These are phyloP conservation scores for Nycteola revayana DNA, from an alignment of 2,888 invertebrate genomes.

Conservation along the genomic window DNA sequence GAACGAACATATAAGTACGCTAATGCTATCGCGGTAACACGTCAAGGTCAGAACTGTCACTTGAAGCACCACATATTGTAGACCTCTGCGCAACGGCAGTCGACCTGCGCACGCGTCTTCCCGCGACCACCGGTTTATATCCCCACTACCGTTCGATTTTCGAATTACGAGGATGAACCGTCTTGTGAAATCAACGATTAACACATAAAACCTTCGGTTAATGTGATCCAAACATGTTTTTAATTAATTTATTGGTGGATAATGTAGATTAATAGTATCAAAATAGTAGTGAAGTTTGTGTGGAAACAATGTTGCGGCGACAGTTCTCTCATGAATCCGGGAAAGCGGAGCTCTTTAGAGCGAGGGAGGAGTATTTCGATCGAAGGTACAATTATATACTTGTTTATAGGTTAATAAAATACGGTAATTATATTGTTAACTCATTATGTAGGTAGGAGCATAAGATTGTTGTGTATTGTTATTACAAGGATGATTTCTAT, in stretches of 20 bases:
- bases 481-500: too few relatives aligned
- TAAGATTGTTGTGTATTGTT: too few relatives aligned
- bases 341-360: constrained; percentile 60
- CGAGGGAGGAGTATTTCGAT: constrained; percentile 66
- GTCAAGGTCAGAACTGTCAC: constrained; percentile 69
- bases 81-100: constrained; percentile 41
- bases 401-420: too few relatives aligned
- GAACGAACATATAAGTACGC: constrained; percentile 31
- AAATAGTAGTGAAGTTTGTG: constrained; percentile 13
- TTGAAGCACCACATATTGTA: constrained; percentile 44
- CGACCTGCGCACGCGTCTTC: constrained; percentile 42
- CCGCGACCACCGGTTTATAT: constrained; percentile 19
- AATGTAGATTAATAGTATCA: constrained; percentile 10
- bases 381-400: constrained; percentile 49
- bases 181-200: constrained; percentile 17
- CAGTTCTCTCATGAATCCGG: constrained; percentile 76
- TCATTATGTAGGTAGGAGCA: too few relatives aligned
- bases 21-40: constrained; percentile 43
- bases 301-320: constrained; percentile 56
- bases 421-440: too few relatives aligned
- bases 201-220: constrained; percentile 6
- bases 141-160: constrained; percentile 12
- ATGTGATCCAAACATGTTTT: constrained; percentile 3
- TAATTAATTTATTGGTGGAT: background rate
- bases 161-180: constrained; percentile 7